Conservation (phyloP, 2,888 invertebrate genomes). For the Cylindroiulus punctatus region DNA sequence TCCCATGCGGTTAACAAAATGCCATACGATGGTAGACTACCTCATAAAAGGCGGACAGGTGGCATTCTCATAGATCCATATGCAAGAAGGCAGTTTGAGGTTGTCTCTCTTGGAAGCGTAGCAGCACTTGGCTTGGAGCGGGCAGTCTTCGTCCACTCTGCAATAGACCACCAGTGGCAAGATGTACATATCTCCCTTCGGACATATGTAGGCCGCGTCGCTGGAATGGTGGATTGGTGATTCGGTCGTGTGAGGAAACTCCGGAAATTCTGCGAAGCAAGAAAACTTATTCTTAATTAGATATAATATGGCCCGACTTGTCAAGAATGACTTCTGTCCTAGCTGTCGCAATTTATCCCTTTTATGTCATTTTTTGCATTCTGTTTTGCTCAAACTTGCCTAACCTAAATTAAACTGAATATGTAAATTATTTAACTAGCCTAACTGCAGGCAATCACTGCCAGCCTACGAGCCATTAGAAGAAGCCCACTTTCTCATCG, state of each 20-base stretch:
- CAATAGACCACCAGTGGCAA: neutral
- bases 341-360: neutral
- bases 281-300: no score
- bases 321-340: no score
- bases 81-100: slow-evolving; percentile 36
- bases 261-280: slow-evolving; percentile 44
- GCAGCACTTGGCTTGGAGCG: neutral
- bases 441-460: no score
- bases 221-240: neutral
- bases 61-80: neutral
- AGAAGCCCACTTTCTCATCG: no score
- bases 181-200: neutral
- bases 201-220: neutral
- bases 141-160: slow-evolving; percentile 31
- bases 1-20: neutral
- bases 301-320: no score
- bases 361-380: neutral
- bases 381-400: no score
- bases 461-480: no score
- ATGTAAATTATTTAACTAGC: neutral
- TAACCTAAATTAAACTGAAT: neutral
- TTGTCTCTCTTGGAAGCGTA: slow-evolving; percentile 12
- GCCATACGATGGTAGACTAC: neutral
- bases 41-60: neutral
- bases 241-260: slow-evolving; percentile 44